A percentile compares a stretch with the other conserved stretches of the same genome.
Evolutionary conservation across 2,797 vertebrate genomes (phyloP).

Genomic region (Enteromius radiatus): DNA sequence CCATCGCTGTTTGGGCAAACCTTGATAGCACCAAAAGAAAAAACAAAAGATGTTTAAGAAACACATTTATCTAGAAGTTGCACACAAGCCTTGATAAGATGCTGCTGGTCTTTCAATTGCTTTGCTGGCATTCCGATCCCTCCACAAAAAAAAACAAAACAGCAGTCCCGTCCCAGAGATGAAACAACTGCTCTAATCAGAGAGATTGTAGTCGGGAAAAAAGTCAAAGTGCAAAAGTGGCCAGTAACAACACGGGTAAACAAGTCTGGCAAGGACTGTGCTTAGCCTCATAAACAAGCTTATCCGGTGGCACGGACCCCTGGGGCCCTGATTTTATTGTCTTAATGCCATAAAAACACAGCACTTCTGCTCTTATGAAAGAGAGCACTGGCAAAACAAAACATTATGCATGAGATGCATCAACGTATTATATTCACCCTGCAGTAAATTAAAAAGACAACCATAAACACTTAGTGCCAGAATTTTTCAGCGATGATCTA

Average conservation of each 20-base stretch:
- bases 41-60: conserved; percentile 32
- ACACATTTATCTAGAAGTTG: conserved; percentile 47
- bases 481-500: not conserved
- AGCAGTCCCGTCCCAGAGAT: conserved; percentile 47
- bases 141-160: conserved; percentile 42
- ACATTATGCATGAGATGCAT: conserved; percentile 4
- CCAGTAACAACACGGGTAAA: conserved; percentile 48
- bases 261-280: conserved; percentile 39
- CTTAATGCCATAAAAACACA: conserved; percentile 36
- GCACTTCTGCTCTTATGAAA: conserved; percentile 22
- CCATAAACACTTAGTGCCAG: not conserved
- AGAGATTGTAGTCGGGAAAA: conserved; percentile 44
- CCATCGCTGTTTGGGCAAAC: conserved; percentile 34
- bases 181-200: conserved; percentile 58
- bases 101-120: conserved; percentile 51
- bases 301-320: conserved; percentile 24
- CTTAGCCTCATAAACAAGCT: conserved; percentile 49
- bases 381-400: not conserved
- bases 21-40: conserved; percentile 14
- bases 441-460: not conserved
- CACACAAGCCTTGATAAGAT: conserved; percentile 55
- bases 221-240: conserved; percentile 53
- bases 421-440: not conserved
- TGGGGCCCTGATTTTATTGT: conserved; percentile 30
- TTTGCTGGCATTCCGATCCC: conserved; percentile 53